Conservation (phyloP, 2,797 vertebrate genomes). For the Molossus molossus region DNA sequence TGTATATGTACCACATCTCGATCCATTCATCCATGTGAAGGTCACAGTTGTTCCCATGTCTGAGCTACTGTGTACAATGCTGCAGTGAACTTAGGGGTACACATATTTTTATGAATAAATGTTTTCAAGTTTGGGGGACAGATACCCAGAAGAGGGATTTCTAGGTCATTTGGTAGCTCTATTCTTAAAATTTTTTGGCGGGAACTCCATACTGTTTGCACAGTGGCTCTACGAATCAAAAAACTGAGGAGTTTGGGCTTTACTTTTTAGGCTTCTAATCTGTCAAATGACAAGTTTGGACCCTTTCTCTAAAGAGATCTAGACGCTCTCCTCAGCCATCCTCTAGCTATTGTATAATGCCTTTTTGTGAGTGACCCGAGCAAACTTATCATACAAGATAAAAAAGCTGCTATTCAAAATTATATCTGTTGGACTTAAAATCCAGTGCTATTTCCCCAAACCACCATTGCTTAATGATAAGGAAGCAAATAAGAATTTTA, state of each 20-base stretch:
- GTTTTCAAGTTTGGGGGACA: not conserved
- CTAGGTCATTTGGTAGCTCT: not conserved
- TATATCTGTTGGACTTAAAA: not conserved
- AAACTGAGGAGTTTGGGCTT: not conserved
- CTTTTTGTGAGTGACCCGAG: not conserved
- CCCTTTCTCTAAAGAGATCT: not conserved
- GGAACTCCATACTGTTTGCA: not conserved
- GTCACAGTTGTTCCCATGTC: not conserved
- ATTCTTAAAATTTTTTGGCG: not conserved
- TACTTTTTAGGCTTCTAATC: not conserved
- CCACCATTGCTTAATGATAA: not conserved
- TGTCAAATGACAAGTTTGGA: not conserved
- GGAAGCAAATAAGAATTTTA: not conserved
- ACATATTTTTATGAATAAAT: not conserved
- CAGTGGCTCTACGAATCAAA: not conserved
- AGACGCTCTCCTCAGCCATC: not conserved
- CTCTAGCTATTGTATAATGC: not conserved
- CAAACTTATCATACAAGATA: not conserved
- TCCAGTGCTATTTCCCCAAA: not conserved
- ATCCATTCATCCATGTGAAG: not conserved
- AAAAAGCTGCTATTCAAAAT: slow-evolving; percentile 7
- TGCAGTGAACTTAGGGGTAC: not conserved
- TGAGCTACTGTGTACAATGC: not conserved
- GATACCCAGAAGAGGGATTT: not conserved
- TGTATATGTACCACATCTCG: not conserved